These are phyloP conservation scores for Amiota minor DNA, from an alignment of 2,888 invertebrate species.

Conservation along the genomic window DNA sequence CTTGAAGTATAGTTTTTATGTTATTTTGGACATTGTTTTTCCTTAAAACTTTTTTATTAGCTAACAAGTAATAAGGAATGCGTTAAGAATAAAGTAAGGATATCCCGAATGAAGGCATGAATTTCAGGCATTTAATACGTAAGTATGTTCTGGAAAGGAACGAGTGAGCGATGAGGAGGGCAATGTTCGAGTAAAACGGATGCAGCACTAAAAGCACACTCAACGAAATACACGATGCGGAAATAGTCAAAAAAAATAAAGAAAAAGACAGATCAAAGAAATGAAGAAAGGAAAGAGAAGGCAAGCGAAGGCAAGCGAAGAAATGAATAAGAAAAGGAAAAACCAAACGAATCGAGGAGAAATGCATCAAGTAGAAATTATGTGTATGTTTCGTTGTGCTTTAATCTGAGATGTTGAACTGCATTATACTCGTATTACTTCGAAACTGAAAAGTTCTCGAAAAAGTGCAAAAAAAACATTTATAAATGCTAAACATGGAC, in stretches of 20 bases:
- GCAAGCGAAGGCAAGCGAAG: slow-evolving; percentile 3
- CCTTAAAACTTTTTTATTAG: slow-evolving; percentile 13
- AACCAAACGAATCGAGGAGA: background rate
- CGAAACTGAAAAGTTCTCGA: slow-evolving; percentile 9
- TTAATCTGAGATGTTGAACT: slow-evolving; percentile 28
- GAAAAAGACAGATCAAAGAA: slow-evolving; percentile 29
- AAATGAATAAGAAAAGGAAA: background rate
- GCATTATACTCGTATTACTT: slow-evolving; percentile 26
- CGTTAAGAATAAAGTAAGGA: background rate
- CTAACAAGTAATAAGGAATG: slow-evolving; percentile 4
- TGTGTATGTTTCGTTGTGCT: background rate
- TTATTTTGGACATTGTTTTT: background rate
- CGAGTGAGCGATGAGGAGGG: background rate
- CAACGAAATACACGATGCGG: slow-evolving; percentile 67
- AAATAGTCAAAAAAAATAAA: slow-evolving; percentile 56
- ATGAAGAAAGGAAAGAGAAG: slow-evolving; percentile 21
- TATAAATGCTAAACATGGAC: slow-evolving; percentile 28
- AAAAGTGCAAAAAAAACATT: slow-evolving; percentile 12
- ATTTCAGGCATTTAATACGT: slow-evolving; percentile 37
- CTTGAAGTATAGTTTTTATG: slow-evolving; percentile 14
- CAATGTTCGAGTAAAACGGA: slow-evolving; percentile 48
- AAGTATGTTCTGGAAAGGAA: slow-evolving; percentile 42
- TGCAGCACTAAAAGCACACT: slow-evolving; percentile 67
- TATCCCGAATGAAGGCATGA: slow-evolving; percentile 22
- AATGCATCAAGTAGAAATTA: slow-evolving; percentile 22